These are phyloP conservation scores for Bujurquina vittata DNA, from an alignment of 2,113 vertebrate genomes.

Conservation along the genomic window DNA sequence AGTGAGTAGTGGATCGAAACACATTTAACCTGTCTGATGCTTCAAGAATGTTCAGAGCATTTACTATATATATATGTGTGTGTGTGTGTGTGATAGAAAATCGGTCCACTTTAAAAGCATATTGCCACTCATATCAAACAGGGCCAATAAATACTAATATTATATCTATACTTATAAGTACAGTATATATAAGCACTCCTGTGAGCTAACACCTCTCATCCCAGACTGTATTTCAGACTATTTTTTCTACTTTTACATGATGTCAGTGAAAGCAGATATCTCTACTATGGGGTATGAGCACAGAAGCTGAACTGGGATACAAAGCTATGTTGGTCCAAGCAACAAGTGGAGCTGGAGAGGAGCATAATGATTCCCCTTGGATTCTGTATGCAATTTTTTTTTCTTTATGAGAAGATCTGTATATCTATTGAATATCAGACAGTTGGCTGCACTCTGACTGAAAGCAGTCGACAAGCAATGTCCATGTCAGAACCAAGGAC, in stretches of 20 bases:
- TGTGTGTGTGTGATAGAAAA: neutral
- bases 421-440: conserved; percentile 7
- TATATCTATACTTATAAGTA: too few species aligned
- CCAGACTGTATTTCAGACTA: neutral
- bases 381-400: neutral
- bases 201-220: too few species aligned
- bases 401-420: neutral
- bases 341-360: neutral
- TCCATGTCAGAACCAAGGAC: neutral
- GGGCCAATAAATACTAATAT: too few species aligned
- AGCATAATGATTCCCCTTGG: neutral
- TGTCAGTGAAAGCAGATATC: neutral
- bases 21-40: neutral
- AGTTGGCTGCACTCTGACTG: neutral
- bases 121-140: neutral
- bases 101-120: neutral
- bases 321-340: neutral
- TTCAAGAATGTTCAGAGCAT: neutral
- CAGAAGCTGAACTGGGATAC: neutral
- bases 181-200: too few species aligned
- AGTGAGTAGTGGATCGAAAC: neutral
- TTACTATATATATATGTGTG: too few species aligned
- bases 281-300: neutral
- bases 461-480: neutral
- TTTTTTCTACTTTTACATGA: neutral